These are phyloP conservation scores for Potamilus streckersoni DNA, from an alignment of 1,140 invertebrate genomes.

Conservation along the genomic window DNA sequence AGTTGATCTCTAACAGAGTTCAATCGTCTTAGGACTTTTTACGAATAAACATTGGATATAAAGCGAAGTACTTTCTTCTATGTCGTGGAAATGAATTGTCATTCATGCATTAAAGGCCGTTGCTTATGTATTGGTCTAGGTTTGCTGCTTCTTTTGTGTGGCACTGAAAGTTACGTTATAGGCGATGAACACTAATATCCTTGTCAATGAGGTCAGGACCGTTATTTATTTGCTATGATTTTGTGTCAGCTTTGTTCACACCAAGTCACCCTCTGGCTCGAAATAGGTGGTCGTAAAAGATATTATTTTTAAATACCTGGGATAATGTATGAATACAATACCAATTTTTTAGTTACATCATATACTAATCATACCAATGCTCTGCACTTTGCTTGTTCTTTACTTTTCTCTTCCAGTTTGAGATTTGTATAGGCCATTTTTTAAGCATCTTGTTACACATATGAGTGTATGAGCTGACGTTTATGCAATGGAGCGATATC, in stretches of 20 bases:
- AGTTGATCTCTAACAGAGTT: not conserved
- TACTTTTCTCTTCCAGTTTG: no score
- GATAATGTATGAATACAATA: conserved; percentile 1
- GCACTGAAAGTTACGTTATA: conserved; percentile 5
- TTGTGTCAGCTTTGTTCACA: conserved; percentile 5
- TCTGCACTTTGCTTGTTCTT: no score
- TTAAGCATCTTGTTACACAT: no score
- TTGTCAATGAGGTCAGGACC: conserved; percentile 16
- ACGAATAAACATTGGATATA: conserved; percentile 2
- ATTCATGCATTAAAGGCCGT: not conserved
- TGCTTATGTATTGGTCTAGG: conserved; percentile 4
- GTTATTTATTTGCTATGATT: conserved; percentile 13
- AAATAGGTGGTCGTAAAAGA: conserved; percentile 5
- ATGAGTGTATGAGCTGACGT: no score
- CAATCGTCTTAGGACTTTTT: not conserved
- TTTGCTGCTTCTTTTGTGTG: not conserved
- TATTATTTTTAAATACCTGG: not conserved
- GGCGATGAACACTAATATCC: not conserved
- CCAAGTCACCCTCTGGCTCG: not conserved
- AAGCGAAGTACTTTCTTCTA: not conserved
- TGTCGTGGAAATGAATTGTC: not conserved
- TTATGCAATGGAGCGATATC: no score
- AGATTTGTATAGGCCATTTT: no score
- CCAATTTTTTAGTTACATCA: no score
- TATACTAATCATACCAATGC: no score